Conservation (phyloP, 2,113 vertebrate genomes). For the Chascanopsetta lugubris region DNA sequence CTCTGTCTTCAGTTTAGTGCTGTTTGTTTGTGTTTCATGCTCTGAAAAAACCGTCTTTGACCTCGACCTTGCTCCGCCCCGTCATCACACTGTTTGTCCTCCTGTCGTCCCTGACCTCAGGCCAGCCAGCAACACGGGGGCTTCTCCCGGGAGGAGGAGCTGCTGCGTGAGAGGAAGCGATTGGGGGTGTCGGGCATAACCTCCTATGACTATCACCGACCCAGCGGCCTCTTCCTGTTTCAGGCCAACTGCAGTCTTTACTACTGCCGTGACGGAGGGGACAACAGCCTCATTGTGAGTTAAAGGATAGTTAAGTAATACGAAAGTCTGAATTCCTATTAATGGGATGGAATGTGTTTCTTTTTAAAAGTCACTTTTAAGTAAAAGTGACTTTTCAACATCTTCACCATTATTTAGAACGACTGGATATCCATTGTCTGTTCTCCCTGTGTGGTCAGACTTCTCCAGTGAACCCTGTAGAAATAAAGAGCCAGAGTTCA, state of each 20-base stretch:
- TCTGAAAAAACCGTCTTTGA: constrained; percentile 29
- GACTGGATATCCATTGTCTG: not conserved
- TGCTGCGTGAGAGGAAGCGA: constrained; percentile 91
- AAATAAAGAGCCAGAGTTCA: constrained; percentile 90
- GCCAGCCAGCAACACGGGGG: constrained; percentile 90
- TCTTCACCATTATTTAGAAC: not conserved
- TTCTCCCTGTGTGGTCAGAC: constrained; percentile 74
- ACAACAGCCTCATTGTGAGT: constrained; percentile 91
- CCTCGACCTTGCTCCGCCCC: constrained; percentile 18
- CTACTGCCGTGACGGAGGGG: constrained; percentile 90
- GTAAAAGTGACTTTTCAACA: no score
- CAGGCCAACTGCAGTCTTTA: constrained; percentile 97
- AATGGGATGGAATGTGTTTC: no score
- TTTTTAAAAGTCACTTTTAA: no score
- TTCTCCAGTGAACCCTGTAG: constrained; percentile 88
- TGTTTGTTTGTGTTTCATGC: constrained; percentile 3
- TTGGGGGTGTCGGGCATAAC: constrained; percentile 95
- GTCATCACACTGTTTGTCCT: constrained; percentile 22
- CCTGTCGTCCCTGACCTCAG: constrained; percentile 72
- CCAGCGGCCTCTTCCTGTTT: constrained; percentile 94
- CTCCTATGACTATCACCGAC: constrained; percentile 91
- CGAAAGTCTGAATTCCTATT: not conserved
- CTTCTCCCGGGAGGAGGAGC: constrained; percentile 94
- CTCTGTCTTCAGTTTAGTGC: not conserved
- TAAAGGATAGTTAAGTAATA: constrained; percentile 8